phyloP scores from a whole-genome alignment of 2,888 invertebrate species.

The Dinocampus coccinellae region DNA sequence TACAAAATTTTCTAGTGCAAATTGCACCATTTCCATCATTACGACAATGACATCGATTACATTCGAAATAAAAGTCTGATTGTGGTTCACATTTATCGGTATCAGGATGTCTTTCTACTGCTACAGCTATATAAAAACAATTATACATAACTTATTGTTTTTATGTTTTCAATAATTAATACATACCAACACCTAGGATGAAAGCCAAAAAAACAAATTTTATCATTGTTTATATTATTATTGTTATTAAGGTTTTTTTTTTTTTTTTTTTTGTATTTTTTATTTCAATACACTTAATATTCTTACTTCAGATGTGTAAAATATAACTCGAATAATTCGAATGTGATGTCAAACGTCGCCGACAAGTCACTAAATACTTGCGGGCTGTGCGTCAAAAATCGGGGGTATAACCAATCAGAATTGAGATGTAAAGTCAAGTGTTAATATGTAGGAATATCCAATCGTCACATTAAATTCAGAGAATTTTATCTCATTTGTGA shows the following conservation, averaged over 20 bases:
- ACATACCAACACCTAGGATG: neutral
- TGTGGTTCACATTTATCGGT: slow-evolving; percentile 50
- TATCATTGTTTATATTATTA: neutral
- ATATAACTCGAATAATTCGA: slow-evolving; percentile 15
- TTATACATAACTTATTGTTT: neutral
- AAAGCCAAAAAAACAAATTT: slow-evolving; percentile 18
- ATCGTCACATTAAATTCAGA: neutral
- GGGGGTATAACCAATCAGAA: slow-evolving; percentile 22
- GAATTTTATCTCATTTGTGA: slow-evolving; percentile 5
- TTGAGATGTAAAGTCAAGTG: slow-evolving; percentile 2
- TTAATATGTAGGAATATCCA: slow-evolving; percentile 10
- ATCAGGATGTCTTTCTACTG: neutral
- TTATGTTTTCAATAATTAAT: neutral
- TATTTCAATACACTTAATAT: too few relatives aligned
- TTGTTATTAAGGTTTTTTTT: neutral
- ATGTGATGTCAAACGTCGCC: slow-evolving; percentile 22
- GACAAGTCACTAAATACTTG: slow-evolving; percentile 38
- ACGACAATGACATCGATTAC: slow-evolving; percentile 73
- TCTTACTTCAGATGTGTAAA: neutral
- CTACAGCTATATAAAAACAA: neutral
- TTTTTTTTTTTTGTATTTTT: neutral
- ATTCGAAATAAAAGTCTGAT: slow-evolving; percentile 60
- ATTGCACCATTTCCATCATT: slow-evolving; percentile 64
- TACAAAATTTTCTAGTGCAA: slow-evolving; percentile 42
- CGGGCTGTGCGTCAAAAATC: neutral